Percentiles rank a stretch among this genome's conserved stretches.
These are phyloP conservation scores for Drosophila nigrodunni DNA, from an alignment of 1,140 invertebrate species.

Conservation along the genomic window DNA sequence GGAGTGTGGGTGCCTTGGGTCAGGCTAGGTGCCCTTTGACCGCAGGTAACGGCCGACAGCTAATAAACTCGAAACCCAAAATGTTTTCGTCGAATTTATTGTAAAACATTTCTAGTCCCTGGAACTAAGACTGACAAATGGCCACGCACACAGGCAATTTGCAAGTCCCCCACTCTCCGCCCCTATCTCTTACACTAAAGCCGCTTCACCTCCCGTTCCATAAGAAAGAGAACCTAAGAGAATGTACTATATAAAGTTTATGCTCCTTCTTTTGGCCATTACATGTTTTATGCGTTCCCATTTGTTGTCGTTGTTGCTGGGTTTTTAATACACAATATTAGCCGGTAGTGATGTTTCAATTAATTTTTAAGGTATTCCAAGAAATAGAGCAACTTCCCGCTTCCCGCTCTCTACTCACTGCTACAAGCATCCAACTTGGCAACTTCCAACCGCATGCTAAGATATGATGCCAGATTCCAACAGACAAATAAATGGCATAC, in stretches of 20 bases:
- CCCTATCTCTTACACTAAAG: not conserved
- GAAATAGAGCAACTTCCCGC: not conserved
- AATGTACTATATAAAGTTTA: conserved; percentile 43
- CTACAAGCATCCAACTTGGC: not conserved
- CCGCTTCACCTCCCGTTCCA: too few species aligned
- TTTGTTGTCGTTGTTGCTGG: conserved; percentile 36
- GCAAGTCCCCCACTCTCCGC: conserved; percentile 42
- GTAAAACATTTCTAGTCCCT: conserved; percentile 65
- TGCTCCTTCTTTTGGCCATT: conserved; percentile 38
- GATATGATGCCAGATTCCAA: conserved; percentile 70
- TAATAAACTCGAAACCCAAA: conserved; percentile 75
- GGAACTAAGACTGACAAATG: conserved; percentile 77
- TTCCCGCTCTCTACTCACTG: not conserved
- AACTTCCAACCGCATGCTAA: conserved; percentile 67
- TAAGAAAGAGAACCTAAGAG: not conserved
- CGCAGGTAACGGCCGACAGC: conserved; percentile 70
- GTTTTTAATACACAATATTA: conserved; percentile 77
- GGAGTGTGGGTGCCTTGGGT: not conserved
- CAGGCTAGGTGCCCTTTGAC: conserved; percentile 60
- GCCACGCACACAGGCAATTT: conserved; percentile 71
- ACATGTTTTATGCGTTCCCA: conserved; percentile 48
- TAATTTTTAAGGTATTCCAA: conserved; percentile 74
- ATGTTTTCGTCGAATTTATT: conserved; percentile 71
- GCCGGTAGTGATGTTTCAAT: conserved; percentile 77
- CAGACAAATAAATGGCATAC: conserved; percentile 74